These are phyloP conservation scores for Zaprionus africanus DNA, from an alignment of 1,140 invertebrate genomes.

Conservation along the genomic window DNA sequence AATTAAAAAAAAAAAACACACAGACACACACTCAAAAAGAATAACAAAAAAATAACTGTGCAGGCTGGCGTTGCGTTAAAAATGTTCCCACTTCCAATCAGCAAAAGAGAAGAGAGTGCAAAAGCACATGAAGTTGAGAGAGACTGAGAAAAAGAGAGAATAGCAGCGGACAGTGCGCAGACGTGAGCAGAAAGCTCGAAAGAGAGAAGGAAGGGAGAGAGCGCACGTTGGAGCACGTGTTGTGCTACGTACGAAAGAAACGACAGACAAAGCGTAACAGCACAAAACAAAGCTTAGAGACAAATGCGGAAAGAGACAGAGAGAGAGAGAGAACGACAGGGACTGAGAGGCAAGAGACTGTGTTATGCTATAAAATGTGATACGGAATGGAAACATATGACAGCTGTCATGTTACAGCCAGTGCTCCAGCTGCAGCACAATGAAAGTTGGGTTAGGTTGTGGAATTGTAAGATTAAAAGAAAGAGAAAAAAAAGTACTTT, in stretches of 20 bases:
- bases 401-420: slow-evolving; percentile 73
- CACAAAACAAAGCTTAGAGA: slow-evolving; percentile 53
- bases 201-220: slow-evolving; percentile 30
- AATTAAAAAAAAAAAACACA: slow-evolving; percentile 18
- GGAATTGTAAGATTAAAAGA: slow-evolving; percentile 71
- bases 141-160: neutral
- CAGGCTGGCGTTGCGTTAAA: slow-evolving; percentile 19
- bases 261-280: slow-evolving; percentile 24
- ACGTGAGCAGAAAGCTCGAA: slow-evolving; percentile 28
- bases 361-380: slow-evolving; percentile 56
- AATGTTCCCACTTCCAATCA: slow-evolving; percentile 60
- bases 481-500: slow-evolving; percentile 6
- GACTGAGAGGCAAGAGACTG: slow-evolving; percentile 27
- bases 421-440: slow-evolving; percentile 42
- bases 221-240: slow-evolving; percentile 36
- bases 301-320: slow-evolving; percentile 22
- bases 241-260: slow-evolving; percentile 25
- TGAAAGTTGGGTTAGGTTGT: slow-evolving; percentile 77
- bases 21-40: slow-evolving; percentile 1
- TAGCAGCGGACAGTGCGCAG: slow-evolving; percentile 12
- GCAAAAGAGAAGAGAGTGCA: slow-evolving; percentile 41
- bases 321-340: neutral
- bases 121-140: neutral
- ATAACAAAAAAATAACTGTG: slow-evolving; percentile 32
- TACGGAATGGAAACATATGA: slow-evolving; percentile 71